phyloP scores from a whole-genome alignment of 2,113 vertebrate species.

The Saguinus midas region DNA sequence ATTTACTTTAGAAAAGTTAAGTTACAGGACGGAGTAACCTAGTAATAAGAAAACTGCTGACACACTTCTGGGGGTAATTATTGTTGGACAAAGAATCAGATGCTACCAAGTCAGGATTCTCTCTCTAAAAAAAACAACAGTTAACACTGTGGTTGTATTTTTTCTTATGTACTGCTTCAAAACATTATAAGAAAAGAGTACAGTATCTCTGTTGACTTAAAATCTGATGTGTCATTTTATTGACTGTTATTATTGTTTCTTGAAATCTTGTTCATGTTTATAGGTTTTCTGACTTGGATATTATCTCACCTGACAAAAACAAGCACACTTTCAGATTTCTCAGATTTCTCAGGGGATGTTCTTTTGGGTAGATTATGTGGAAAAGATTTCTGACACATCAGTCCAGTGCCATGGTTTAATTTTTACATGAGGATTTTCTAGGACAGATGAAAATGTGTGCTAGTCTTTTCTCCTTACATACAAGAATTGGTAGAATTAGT shows the following conservation, averaged over 20 bases:
- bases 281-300: slow-evolving; percentile 49
- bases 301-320: slow-evolving; percentile 19
- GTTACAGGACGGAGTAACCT: neutral
- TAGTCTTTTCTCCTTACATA: neutral
- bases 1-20: neutral
- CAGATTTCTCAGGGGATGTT: neutral
- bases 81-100: slow-evolving; percentile 47
- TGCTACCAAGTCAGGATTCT: slow-evolving; percentile 49
- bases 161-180: slow-evolving; percentile 75
- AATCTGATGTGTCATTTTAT: slow-evolving; percentile 69
- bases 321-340: slow-evolving; percentile 8
- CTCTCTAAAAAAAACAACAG: slow-evolving; percentile 63
- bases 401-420: neutral
- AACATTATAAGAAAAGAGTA: slow-evolving; percentile 63
- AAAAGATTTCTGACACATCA: slow-evolving; percentile 8
- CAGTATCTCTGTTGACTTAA: slow-evolving; percentile 75
- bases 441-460: neutral
- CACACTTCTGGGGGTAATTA: slow-evolving; percentile 42
- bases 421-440: neutral
- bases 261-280: slow-evolving; percentile 71
- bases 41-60: neutral
- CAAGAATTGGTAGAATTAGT: neutral
- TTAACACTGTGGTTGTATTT: slow-evolving; percentile 71
- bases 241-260: slow-evolving; percentile 78
- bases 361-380: neutral